A percentile compares a stretch with the other conserved stretches of the same genome.
These are phyloP conservation scores for Cyrtonyx montezumae DNA, from an alignment of 2,113 vertebrate species.

Conservation along the genomic window DNA sequence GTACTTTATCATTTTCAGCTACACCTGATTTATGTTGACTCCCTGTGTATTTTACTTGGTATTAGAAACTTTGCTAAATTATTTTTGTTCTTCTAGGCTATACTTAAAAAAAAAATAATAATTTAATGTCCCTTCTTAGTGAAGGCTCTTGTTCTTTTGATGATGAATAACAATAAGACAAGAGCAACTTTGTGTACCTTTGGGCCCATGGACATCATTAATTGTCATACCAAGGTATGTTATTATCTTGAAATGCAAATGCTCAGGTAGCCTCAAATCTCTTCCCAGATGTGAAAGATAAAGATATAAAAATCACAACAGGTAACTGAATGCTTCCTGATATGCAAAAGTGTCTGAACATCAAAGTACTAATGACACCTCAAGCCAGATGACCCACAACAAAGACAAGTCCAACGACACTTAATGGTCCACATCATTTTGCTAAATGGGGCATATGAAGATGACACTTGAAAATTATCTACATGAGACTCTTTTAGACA, in stretches of 20 bases:
- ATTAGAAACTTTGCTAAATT: not conserved
- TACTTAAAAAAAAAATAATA: no score
- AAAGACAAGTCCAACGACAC: not conserved
- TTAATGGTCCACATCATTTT: not conserved
- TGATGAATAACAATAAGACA: not conserved
- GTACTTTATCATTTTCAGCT: constrained; percentile 14
- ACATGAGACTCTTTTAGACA: not conserved
- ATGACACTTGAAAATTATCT: not conserved
- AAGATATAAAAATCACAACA: not conserved
- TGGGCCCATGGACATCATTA: not conserved
- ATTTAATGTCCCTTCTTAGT: not conserved
- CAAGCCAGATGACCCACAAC: not conserved
- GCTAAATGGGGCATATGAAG: not conserved
- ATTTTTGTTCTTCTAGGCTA: not conserved
- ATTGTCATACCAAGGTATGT: not conserved
- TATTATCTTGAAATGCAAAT: not conserved
- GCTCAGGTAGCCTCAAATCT: not conserved
- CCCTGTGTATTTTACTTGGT: not conserved
- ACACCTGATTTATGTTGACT: not conserved
- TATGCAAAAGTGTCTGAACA: not conserved
- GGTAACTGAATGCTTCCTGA: not conserved
- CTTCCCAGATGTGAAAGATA: not conserved
- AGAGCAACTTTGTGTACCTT: not conserved
- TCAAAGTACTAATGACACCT: not conserved
- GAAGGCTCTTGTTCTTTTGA: not conserved